Percentiles rank a stretch among this genome's conserved stretches.
Conservation (phyloP, 2,113 vertebrate genomes). For the Shinisaurus crocodilurus region DNA sequence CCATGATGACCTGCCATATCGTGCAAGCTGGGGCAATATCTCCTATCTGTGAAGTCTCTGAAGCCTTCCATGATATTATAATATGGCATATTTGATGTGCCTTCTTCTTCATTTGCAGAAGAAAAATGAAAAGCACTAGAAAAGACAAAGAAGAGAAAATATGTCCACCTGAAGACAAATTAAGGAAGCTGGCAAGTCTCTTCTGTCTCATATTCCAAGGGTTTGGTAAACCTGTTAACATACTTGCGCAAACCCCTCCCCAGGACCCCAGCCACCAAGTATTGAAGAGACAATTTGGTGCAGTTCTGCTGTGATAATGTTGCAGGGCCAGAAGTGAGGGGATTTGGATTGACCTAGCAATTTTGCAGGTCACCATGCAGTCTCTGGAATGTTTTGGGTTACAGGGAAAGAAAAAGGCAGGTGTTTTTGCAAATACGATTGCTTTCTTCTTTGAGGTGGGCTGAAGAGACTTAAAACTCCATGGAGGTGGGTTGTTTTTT, state of each 20-base stretch:
- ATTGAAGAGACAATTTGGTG: background rate
- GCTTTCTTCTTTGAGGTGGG: background rate
- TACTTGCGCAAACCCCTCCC: background rate
- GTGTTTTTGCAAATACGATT: background rate
- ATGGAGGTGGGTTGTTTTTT: background rate
- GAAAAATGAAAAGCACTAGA: background rate
- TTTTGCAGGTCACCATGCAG: conserved; percentile 26
- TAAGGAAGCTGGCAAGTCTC: background rate
- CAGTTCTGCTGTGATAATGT: background rate
- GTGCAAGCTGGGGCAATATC: background rate
- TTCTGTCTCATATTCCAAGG: background rate
- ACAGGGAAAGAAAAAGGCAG: background rate
- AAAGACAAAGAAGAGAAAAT: background rate
- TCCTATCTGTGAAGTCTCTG: background rate
- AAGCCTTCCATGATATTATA: background rate
- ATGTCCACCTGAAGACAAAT: conserved; percentile 1
- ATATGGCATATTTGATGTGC: background rate
- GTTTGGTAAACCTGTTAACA: conserved; percentile 10
- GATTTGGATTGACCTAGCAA: conserved; percentile 31
- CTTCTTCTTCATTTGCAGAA: no score
- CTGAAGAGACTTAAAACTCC: conserved; percentile 3
- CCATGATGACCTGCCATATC: no score
- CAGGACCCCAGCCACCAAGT: background rate
- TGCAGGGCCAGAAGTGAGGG: background rate
- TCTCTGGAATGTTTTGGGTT: conserved; percentile 25